These are phyloP conservation scores for Bettongia penicillata DNA, from an alignment of 2,113 vertebrate species.

Conservation along the genomic window DNA sequence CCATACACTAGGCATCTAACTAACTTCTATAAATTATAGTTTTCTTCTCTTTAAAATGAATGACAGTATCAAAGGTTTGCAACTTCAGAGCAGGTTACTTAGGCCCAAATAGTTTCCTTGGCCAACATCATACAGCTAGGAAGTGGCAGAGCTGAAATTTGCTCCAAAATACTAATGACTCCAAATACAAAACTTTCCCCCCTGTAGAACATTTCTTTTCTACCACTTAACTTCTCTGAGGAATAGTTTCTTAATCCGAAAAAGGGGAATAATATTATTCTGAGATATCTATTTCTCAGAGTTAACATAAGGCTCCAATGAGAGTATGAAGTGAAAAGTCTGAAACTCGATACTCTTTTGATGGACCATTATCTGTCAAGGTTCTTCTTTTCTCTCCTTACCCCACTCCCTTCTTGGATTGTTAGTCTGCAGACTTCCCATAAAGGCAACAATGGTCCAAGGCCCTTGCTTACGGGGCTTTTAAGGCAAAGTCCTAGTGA, in stretches of 20 bases:
- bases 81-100: not conserved
- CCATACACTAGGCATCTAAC: not conserved
- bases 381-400: not conserved
- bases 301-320: not conserved
- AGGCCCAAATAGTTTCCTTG: not conserved
- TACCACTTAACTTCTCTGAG: not conserved
- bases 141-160: not conserved
- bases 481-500: not conserved
- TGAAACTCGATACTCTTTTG: not conserved
- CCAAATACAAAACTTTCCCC: not conserved
- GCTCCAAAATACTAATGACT: not conserved
- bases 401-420: not conserved
- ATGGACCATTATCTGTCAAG: not conserved
- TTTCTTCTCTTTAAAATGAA: not conserved
- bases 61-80: not conserved
- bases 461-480: not conserved
- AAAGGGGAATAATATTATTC: not conserved
- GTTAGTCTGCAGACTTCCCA: not conserved
- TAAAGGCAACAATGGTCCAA: not conserved
- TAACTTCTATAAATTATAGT: not conserved
- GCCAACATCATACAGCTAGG: not conserved
- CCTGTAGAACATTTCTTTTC: not conserved
- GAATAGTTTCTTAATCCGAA: not conserved
- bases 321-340: not conserved
- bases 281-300: not conserved